Base-by-base conservation (phyloP, 2,113 vertebrate genomes). In the Macroglossus sobrinus region DNA sequence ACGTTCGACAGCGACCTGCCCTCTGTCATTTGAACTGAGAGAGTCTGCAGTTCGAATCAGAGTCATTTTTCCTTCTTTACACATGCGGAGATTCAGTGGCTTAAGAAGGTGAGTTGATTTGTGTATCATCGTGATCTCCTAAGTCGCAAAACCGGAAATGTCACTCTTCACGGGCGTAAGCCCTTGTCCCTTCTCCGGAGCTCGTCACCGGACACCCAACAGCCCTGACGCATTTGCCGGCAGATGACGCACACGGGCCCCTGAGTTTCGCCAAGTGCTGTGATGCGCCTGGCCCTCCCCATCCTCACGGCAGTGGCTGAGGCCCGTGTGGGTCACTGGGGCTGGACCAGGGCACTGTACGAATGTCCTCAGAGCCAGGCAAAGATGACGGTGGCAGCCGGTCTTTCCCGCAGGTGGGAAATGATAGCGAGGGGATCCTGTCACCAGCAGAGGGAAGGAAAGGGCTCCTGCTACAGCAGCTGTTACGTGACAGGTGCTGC, bases 401-500 rank as follows among this genome's bases (percentile, higher is more conserved):
- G 26, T 21, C 76, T 82, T 84, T 59, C 28, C 74, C 19, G 40
- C 9, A 0, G 2, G 45, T 0, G 1, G 43, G 22, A 45, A 18
- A 9, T 55, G 35, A 16, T 5, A 9, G 28, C 19, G 33, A 35
- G 76, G 63, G 38, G 30, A 21, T 24, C 47, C 43, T 14, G 5
- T 72, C 82, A 38, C 50, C 14, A n/a, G 30, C 13, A 10, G 68
- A 26, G 61, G 22, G 22, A 45, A 18, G 18, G 16, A 13, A 4
- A 61, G 7, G 9, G 66, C 19, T 21, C 4, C 26, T 5, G 24
- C 7, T 5, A 7, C 72, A 28, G n/a, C 7, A 3, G 19, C 26
- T 72, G 12, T 22, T 38, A 1, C 1, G 0, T 9, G 35, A 24
- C 12, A 50, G 12, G 11, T 6, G 4, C 18, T 16, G 7, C 26